Evolutionary conservation across 2,797 vertebrate species (phyloP).

Genomic region (Xenopus petersii): DNA sequence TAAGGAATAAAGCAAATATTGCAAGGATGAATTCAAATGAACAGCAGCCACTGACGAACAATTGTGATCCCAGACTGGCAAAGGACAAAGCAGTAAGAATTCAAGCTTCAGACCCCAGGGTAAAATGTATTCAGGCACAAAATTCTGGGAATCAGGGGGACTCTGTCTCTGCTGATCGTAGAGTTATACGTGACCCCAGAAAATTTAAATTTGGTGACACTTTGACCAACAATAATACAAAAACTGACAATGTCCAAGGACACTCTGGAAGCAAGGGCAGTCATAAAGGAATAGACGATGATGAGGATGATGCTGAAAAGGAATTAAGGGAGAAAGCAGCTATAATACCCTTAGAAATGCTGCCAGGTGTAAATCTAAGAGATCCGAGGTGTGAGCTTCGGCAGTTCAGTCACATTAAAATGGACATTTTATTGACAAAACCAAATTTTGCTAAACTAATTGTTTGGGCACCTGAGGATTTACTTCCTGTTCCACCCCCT

Average conservation of each 20-base stretch:
- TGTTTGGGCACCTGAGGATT: slow-evolving; percentile 93
- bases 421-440: slow-evolving; percentile 87
- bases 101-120: slow-evolving; percentile 78
- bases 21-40: slow-evolving; percentile 70
- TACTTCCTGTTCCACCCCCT: slow-evolving; percentile 86
- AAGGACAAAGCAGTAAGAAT: slow-evolving; percentile 75
- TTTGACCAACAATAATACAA: slow-evolving; percentile 63
- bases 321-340: slow-evolving; percentile 85
- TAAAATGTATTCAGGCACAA: slow-evolving; percentile 77
- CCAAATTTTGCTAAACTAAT: slow-evolving; percentile 89
- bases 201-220: slow-evolving; percentile 76
- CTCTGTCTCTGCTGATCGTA: slow-evolving; percentile 64
- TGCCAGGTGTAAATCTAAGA: slow-evolving; percentile 73
- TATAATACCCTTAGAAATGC: slow-evolving; percentile 84
- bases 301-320: slow-evolving; percentile 87
- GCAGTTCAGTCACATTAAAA: slow-evolving; percentile 95
- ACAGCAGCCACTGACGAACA: slow-evolving; percentile 57
- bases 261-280: slow-evolving; percentile 62
- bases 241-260: slow-evolving; percentile 57
- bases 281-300: slow-evolving; percentile 77
- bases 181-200: slow-evolving; percentile 82
- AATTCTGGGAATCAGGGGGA: slow-evolving; percentile 75
- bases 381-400: slow-evolving; percentile 92
- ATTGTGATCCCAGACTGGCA: slow-evolving; percentile 81
- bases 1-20: slow-evolving; percentile 88